phyloP scores from a whole-genome alignment of 2,797 vertebrate species.

The Smutsia temminckii region DNA sequence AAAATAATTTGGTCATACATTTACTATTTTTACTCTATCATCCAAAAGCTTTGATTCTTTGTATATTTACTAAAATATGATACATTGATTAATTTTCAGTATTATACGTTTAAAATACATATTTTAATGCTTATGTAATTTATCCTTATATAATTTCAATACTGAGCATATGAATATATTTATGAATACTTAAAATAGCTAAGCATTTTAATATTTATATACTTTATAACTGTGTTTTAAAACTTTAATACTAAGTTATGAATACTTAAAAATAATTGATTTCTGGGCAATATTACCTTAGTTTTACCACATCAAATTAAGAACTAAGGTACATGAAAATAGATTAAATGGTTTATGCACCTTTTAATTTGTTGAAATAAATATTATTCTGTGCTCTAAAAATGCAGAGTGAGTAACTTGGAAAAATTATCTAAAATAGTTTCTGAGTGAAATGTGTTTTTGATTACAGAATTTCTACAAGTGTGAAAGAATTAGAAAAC shows the following conservation, averaged over 20 bases:
- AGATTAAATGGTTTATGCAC: constrained; percentile 14
- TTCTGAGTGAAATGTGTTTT: constrained; percentile 48
- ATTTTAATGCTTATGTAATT: not conserved
- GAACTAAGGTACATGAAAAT: constrained; percentile 16
- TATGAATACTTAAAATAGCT: constrained; percentile 3
- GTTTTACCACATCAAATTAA: constrained; percentile 50
- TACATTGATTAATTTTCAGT: not conserved
- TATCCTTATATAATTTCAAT: not conserved
- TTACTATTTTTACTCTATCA: not conserved
- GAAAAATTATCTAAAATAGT: constrained; percentile 37
- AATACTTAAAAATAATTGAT: constrained; percentile 17
- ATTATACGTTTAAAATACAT: constrained; percentile 15
- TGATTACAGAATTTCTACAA: constrained; percentile 91
- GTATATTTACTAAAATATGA: constrained; percentile 7
- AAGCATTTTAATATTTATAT: not conserved
- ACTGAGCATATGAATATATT: not conserved
- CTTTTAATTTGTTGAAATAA: constrained; percentile 55
- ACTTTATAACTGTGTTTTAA: constrained; percentile 32
- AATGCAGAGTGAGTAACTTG: constrained; percentile 39
- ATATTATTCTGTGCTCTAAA: constrained; percentile 43
- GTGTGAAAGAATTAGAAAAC: constrained; percentile 93
- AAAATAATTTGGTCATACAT: not conserved
- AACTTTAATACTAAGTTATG: constrained; percentile 24
- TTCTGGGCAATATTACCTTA: constrained; percentile 32
- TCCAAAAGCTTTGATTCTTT: constrained; percentile 37